Conservation (phyloP, 2,113 vertebrate species). For the Ptyas mucosa region DNA sequence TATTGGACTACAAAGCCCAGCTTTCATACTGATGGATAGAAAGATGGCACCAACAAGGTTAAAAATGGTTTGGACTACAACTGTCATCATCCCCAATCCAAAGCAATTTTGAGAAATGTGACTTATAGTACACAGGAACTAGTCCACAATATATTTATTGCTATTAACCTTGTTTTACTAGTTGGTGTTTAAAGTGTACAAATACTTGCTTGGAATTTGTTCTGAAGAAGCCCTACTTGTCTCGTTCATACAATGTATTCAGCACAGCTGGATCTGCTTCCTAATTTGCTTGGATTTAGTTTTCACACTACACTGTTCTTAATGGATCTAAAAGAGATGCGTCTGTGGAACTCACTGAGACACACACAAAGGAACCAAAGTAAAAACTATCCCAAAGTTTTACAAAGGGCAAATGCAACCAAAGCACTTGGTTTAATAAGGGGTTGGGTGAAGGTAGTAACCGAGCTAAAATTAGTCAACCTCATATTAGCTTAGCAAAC, state of each 20-base stretch:
- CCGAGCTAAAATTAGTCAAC: background rate
- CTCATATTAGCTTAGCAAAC: background rate
- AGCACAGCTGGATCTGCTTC: background rate
- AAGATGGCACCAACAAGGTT: background rate
- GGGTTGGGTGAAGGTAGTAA: background rate
- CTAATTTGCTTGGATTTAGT: background rate
- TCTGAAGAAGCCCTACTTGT: background rate
- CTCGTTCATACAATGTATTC: background rate
- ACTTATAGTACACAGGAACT: background rate
- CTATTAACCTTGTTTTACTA: background rate
- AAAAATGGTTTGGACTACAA: background rate
- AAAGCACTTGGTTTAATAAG: background rate
- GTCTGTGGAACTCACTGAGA: background rate
- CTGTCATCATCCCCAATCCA: background rate
- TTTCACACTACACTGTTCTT: background rate
- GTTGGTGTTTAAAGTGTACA: too few relatives aligned
- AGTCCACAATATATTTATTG: background rate
- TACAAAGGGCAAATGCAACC: background rate
- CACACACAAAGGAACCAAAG: background rate
- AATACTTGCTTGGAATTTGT: background rate
- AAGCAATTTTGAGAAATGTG: background rate
- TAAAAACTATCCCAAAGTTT: background rate
- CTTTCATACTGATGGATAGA: background rate
- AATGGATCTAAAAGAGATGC: background rate
- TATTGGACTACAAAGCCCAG: background rate